These are phyloP conservation scores for Spinus pinus DNA, from an alignment of 2,797 vertebrate species.

Conservation along the genomic window DNA sequence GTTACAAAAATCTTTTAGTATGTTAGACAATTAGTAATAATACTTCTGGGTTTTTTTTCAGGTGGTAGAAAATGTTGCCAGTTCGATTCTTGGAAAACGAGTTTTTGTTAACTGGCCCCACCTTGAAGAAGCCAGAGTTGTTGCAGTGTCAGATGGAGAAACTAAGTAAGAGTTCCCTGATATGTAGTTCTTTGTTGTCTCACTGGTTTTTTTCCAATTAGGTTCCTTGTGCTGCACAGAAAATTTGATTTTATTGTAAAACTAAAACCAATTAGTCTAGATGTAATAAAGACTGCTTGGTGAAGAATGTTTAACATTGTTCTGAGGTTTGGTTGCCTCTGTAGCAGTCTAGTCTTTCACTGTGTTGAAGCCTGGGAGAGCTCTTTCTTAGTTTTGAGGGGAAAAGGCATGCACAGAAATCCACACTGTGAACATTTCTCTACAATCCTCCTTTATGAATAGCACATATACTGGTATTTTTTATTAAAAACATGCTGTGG, in stretches of 20 bases:
- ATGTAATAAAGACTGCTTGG: background rate
- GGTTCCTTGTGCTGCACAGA: background rate
- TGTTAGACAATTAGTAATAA: background rate
- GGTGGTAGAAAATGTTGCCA: conserved; percentile 83
- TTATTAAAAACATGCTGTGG: background rate
- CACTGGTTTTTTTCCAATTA: background rate
- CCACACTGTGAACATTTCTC: background rate
- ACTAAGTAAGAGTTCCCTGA: conserved; percentile 81
- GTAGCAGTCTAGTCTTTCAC: background rate
- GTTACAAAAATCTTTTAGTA: background rate
- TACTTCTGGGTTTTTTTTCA: conserved; percentile 55
- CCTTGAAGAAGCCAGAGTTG: conserved; percentile 92
- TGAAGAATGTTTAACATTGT: background rate
- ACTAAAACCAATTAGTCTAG: background rate
- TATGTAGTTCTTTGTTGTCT: background rate
- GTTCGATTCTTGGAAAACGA: conserved; percentile 81
- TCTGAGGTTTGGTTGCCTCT: background rate
- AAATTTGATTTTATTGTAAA: background rate
- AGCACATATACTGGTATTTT: background rate
- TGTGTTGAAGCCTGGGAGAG: background rate
- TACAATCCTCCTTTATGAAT: background rate
- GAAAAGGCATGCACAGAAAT: background rate
- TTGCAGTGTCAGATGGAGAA: conserved; percentile 91
- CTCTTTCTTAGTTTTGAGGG: background rate
- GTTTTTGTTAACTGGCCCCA: conserved; percentile 98